Base-by-base conservation (phyloP, 2,113 vertebrate species). In the Pygoscelis adeliae region DNA sequence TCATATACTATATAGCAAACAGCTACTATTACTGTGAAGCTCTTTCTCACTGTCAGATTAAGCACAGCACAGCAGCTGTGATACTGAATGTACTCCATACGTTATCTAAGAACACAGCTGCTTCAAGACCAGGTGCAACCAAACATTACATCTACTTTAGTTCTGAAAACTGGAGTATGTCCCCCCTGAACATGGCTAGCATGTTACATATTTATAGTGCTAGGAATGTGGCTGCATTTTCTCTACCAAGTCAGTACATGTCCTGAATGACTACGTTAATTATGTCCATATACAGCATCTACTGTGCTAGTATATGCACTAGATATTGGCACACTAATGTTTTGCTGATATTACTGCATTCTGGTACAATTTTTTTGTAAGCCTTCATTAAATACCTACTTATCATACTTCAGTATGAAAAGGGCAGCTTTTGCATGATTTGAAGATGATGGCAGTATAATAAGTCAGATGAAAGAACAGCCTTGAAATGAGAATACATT, bases 401-500 rank as follows among this genome's bases (percentile, higher is more conserved):
- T 90, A 83, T 77, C 62, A 70, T 47, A 59, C 58, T 85, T 69
- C 32, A 58, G 23, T n/a, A 80, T 66, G 71, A 80, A 94, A 95
- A 94, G 53, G 46, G 74, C 70, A 92, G 66, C 16, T 93, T 93
- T 72, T 79, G 36, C 44, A 62, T 79, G 66, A 84, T 95, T 86
- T 85, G 71, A 92, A 74, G 78, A 49, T 61, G 66, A 83, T 62
- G 47, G 67, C 82, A 59, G 22, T 14, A 79, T 84, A 79, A 32
- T n/a, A 79, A 84, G 73, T 52, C 73, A 80, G 38, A 86, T 62
- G 85, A 93, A 97, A 96, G 67, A 93, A 77, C 22, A 83, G 71
- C n/a, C 53, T 58, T 92, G 46, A 77, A 88, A 88, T 36, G 1
- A 62, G 55, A 93, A 92, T 32, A 70, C 7, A 50, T 62, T 88